Base-by-base conservation (phyloP, 2,888 invertebrate genomes). In the Ophioninae sp. region DNA sequence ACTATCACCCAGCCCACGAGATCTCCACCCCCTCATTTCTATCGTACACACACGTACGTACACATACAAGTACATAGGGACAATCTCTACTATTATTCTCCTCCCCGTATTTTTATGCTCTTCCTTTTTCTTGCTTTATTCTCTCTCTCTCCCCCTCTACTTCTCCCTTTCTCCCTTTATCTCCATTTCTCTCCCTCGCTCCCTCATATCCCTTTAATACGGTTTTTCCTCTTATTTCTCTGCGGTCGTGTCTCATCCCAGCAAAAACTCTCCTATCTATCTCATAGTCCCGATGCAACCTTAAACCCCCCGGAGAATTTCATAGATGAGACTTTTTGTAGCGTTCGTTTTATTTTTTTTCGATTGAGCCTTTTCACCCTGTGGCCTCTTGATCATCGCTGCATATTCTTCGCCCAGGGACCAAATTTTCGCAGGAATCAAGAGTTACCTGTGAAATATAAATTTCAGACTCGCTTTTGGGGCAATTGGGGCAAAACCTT, bases 1-100 rank as follows among this genome's bases (percentile, higher is more conserved):
- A 89, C 89, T 90, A 88, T 89, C 88, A 85, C 87, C 87, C 88
- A 84, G 85, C 86, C 85, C 86, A 84, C 81, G 93, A 93, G 94
- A 93, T 82, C 77, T 82, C 73, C 82, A 81, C 85, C 75, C 83
- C 84, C 85, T 85, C 82, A 77, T 82, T 85, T 80, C 83, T 76
- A 84, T 61, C 68, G 41, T 30, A 20, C 10, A 62, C 44, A 50
- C 61, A 56, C 30, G 50, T 50, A 44, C 10, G 20, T 8, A 30
- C 64, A 62, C 74, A 56, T 39, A 67, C 67, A n/a, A 20, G 30
- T 57, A 39, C 39, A 44, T 41, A 61, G 13, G 21, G 72, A 75
- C 85, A 73, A 67, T 83, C 81, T 83, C 79, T 82, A 73, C 77
- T 75, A 74, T 79, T 81, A 84, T 85, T 81, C 80, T 86, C 67